A percentile compares a stretch with the other conserved stretches of the same genome.
phyloP scores from a whole-genome alignment of 1,140 invertebrate genomes.

The Aradophagus sp. region DNA sequence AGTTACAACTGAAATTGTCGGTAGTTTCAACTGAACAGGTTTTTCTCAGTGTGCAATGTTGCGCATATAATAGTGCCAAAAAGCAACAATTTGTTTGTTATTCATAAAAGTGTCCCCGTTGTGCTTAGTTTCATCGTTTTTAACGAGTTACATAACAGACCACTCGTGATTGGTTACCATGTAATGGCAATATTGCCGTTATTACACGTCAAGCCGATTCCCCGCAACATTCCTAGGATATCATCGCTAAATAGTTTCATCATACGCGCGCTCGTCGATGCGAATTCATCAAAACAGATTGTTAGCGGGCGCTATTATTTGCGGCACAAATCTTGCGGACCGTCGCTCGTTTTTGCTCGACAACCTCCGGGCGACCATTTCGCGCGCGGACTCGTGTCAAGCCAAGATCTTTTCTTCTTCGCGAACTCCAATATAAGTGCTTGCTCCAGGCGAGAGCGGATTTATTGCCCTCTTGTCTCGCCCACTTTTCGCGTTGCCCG shows the following conservation, averaged over 20 bases:
- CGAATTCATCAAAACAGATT: conserved; percentile 29
- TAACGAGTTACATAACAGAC: conserved; percentile 10
- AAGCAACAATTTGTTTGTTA: too few species aligned
- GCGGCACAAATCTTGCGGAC: conserved; percentile 12
- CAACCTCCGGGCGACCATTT: conserved; percentile 58
- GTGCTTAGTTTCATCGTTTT: too few species aligned
- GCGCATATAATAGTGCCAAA: too few species aligned
- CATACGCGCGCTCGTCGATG: conserved; percentile 11
- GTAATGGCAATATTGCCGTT: conserved; percentile 24
- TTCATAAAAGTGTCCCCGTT: too few species aligned
- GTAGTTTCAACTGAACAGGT: too few species aligned
- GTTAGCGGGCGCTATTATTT: conserved; percentile 33
- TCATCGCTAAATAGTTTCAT: conserved; percentile 36
- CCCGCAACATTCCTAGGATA: conserved; percentile 30
- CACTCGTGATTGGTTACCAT: conserved; percentile 30
- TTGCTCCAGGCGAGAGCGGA: conserved; percentile 69
- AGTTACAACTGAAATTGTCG: too few species aligned
- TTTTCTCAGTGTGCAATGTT: too few species aligned
- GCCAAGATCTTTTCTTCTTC: conserved; percentile 40
- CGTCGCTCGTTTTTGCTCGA: conserved; percentile 24
- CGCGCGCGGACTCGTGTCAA: conserved; percentile 45
- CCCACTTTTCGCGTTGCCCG: conserved; percentile 53
- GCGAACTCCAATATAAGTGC: conserved; percentile 67
- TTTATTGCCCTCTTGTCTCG: conserved; percentile 69
- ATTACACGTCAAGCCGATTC: conserved; percentile 42